Evolutionary conservation across 2,113 vertebrate species (phyloP).

Genomic region (Cryptomyrus ogoouensis): DNA sequence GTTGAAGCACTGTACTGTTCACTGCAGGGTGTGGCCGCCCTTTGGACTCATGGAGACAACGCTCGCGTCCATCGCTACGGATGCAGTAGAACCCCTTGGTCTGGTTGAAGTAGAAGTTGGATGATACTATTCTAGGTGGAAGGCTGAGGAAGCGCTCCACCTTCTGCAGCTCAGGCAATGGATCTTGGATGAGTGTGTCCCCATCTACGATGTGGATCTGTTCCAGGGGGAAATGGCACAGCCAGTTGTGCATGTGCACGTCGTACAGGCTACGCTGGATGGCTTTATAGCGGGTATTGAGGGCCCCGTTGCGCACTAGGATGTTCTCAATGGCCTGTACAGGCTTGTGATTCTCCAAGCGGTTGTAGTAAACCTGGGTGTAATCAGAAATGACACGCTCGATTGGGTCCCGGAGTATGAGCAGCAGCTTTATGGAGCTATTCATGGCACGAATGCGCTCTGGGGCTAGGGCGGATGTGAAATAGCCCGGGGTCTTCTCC

Average conservation of each 20-base stretch:
- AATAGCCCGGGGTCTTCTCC: slow-evolving; percentile 90
- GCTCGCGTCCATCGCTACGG: slow-evolving; percentile 79
- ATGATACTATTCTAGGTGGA: slow-evolving; percentile 74
- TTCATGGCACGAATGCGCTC: slow-evolving; percentile 84
- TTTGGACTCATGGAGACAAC: slow-evolving; percentile 88
- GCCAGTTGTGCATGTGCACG: slow-evolving; percentile 84
- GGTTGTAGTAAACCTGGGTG: slow-evolving; percentile 90
- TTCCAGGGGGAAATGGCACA: slow-evolving; percentile 76
- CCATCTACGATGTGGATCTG: slow-evolving; percentile 90
- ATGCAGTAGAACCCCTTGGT: slow-evolving; percentile 93
- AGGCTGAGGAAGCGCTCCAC: slow-evolving; percentile 83
- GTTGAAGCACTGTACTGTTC: slow-evolving; percentile 76
- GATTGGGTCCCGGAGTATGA: slow-evolving; percentile 82
- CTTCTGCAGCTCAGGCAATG: slow-evolving; percentile 80
- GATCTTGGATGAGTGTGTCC: slow-evolving; percentile 80
- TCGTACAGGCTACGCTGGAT: slow-evolving; percentile 88
- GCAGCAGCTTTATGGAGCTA: slow-evolving; percentile 80
- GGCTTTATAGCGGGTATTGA: slow-evolving; percentile 85
- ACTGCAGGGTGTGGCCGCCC: slow-evolving; percentile 82
- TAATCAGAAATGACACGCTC: slow-evolving; percentile 89
- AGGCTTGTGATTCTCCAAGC: slow-evolving; percentile 83
- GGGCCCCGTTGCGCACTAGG: slow-evolving; percentile 77
- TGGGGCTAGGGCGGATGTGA: slow-evolving; percentile 78
- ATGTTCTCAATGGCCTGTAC: slow-evolving; percentile 87
- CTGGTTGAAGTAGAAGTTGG: slow-evolving; percentile 94